Base-by-base conservation (phyloP, 2,888 invertebrate genomes). In the Micropterix aruncella region DNA sequence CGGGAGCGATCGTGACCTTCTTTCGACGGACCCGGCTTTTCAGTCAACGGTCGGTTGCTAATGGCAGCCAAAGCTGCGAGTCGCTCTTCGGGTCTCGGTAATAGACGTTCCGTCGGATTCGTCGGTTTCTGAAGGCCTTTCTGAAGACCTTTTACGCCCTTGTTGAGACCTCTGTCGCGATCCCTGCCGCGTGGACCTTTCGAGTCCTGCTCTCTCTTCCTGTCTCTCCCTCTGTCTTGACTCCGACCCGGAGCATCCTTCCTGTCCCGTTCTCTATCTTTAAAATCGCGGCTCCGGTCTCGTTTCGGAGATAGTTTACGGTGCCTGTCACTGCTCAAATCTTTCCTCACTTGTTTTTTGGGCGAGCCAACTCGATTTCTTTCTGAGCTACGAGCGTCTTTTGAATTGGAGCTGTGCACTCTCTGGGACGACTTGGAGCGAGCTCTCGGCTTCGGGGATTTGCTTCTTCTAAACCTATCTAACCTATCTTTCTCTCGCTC, bases 161-260 rank as follows among this genome's bases (percentile, higher is more conserved):
- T 65, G 46, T 62, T 54, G 36, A 62, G 61, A 41, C 65, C 59
- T 47, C 60, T 56, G 44, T 73, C 70, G 42, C 67, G 63, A 40
- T 75, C 70, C 27, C 75, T 60, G 9, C 67, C 70, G 47, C 74
- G 58, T 2, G 68, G 61, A 14, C 71, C 63, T 50, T 77, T 60
- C 53, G 74, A 68, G 44, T 69, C 63, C 46, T 76, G 74, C 50
- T 68, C 67, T 52, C 70, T 60, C 61, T 71, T 71, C 51, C 56
- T 61, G 48, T 69, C 81, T 44, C 77, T 62, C 51, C 70, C 75
- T 48, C 77, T 65, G 64, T 71, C 73, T 44, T 85, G 76, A 43
- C 82, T 81, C 49, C 85, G 69, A 2, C 79, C 80, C 44, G 75
- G 58, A 0, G 75, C 73, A 50, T 86, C 86, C 51, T 75, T 73